These are phyloP conservation scores for Phymastichus coffea DNA, from an alignment of 1,140 invertebrate species.

Conservation along the genomic window DNA sequence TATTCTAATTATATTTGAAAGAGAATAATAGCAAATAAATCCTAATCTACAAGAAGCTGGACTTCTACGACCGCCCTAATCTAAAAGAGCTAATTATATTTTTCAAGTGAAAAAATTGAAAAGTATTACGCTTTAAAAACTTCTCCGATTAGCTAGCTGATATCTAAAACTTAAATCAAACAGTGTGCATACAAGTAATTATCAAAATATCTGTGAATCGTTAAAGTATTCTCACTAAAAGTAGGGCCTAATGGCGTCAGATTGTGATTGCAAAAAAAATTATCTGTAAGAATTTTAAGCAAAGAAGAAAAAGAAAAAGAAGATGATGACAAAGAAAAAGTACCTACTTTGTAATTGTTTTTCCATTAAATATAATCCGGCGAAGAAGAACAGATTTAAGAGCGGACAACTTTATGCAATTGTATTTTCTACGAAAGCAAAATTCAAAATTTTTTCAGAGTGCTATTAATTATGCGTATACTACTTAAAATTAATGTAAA, in stretches of 20 bases:
- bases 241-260: background rate
- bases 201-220: background rate
- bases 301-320: too few species aligned
- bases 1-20: background rate
- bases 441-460: background rate
- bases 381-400: too few species aligned
- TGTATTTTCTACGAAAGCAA: too few species aligned
- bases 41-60: background rate
- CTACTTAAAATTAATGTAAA: background rate
- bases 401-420: too few species aligned
- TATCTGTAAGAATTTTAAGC: too few species aligned
- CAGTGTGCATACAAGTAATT: slow-evolving; percentile 1
- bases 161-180: background rate
- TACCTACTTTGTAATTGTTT: too few species aligned
- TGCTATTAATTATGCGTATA: background rate
- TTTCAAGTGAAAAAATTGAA: background rate
- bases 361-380: too few species aligned
- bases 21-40: background rate
- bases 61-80: slow-evolving; percentile 10
- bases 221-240: background rate
- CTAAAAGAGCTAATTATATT: slow-evolving; percentile 18
- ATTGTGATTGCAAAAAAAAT: background rate
- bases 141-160: background rate
- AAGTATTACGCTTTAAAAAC: background rate
- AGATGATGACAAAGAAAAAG: too few species aligned